Evolutionary conservation across 2,888 invertebrate species (phyloP).

Genomic region (Amblyjoppa proteus): DNA sequence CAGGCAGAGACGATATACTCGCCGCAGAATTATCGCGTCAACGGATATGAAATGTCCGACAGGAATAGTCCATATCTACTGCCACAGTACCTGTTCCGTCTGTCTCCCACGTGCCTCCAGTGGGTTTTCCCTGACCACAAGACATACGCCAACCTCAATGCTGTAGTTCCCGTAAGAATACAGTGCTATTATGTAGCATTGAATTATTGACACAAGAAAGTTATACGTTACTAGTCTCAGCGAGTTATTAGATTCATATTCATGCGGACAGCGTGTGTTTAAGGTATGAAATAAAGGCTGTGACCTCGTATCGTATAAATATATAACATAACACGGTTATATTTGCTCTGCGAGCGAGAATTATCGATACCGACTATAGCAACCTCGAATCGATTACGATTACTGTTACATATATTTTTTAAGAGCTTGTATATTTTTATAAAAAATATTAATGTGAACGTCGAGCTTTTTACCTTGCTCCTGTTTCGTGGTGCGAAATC

Average conservation of each 20-base stretch:
- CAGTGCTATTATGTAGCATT: constrained; percentile 40
- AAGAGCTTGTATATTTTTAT: background rate
- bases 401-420: background rate
- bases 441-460: constrained; percentile 17
- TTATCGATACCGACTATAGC: constrained; percentile 28
- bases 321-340: constrained; percentile 2
- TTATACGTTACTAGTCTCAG: constrained; percentile 31
- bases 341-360: constrained; percentile 24
- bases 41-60: constrained; percentile 49
- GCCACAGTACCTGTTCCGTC: background rate
- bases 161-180: constrained; percentile 21
- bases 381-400: constrained; percentile 21
- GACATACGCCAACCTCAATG: background rate
- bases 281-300: constrained; percentile 44
- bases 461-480: constrained; percentile 90
- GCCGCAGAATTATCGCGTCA: constrained; percentile 43
- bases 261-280: constrained; percentile 63
- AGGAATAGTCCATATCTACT: constrained; percentile 19
- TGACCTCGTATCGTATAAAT: constrained; percentile 43
- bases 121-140: constrained; percentile 30
- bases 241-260: constrained; percentile 53
- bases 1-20: constrained; percentile 4
- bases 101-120: background rate
- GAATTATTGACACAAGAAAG: constrained; percentile 39
- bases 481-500: constrained; percentile 91